Conservation (phyloP, 53 echinoderm and acorn worm species). For the Antedon mediterranea region DNA sequence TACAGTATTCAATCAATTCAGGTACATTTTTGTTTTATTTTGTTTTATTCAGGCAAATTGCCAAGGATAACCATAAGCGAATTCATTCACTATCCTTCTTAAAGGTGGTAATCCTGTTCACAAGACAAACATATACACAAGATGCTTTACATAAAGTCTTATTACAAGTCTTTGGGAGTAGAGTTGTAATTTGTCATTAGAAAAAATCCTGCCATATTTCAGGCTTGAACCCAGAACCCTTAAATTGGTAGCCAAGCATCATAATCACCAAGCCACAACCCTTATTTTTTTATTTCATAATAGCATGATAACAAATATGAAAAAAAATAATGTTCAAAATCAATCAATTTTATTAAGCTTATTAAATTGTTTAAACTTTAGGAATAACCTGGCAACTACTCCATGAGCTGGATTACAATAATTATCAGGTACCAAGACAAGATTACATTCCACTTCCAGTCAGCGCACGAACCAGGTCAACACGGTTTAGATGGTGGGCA, state of each 20-base stretch:
- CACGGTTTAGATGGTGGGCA: conserved; percentile 83
- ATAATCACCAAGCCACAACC: too few species aligned
- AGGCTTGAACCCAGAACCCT: too few species aligned
- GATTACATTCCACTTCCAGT: conserved; percentile 59
- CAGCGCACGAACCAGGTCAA: conserved; percentile 45
- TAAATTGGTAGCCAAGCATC: too few species aligned
- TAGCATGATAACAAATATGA: neutral
- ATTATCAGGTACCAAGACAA: conserved; percentile 39
- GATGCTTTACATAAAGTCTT: too few species aligned
- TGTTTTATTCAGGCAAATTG: too few species aligned
- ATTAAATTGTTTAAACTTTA: conserved; percentile 9
- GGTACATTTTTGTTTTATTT: conserved; percentile 23
- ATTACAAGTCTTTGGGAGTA: too few species aligned
- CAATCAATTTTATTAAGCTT: neutral
- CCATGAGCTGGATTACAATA: conserved; percentile 59
- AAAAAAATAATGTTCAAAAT: neutral
- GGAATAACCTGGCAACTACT: conserved; percentile 75
- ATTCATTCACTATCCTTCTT: too few species aligned
- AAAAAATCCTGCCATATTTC: too few species aligned
- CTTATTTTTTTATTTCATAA: neutral
- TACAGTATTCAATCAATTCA: conserved; percentile 79
- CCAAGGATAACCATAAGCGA: too few species aligned
- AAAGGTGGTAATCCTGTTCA: too few species aligned
- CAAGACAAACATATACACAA: too few species aligned
- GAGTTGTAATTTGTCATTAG: too few species aligned